Evolutionary conservation across 2,888 invertebrate genomes (phyloP).

Genomic region (Homarus gammarus): DNA sequence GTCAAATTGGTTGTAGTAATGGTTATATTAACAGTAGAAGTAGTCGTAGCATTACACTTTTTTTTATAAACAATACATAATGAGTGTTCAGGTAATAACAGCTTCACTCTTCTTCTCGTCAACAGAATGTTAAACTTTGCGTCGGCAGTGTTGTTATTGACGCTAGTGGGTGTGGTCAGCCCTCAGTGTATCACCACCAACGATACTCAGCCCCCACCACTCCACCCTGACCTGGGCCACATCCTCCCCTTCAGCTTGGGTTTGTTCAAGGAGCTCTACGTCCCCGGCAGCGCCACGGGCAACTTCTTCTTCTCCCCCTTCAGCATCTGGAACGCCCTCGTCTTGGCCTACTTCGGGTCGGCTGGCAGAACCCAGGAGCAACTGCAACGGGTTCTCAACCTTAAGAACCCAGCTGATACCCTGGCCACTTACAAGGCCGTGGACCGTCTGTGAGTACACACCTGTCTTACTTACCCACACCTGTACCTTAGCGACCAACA

Average conservation of each 20-base stretch:
- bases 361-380: conserved; percentile 39
- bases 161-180: not conserved
- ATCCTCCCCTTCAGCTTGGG: conserved; percentile 73
- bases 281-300: conserved; percentile 54
- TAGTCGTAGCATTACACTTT: no score
- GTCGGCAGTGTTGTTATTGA: not conserved
- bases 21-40: no score
- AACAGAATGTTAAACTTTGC: not conserved
- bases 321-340: conserved; percentile 90
- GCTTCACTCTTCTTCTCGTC: no score
- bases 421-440: conserved; percentile 38
- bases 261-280: conserved; percentile 64
- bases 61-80: no score
- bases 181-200: conserved; percentile 32
- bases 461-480: no score
- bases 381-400: conserved; percentile 19
- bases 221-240: conserved; percentile 52
- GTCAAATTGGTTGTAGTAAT: no score
- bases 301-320: conserved; percentile 94
- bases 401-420: conserved; percentile 34
- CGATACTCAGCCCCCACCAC: not conserved
- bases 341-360: conserved; percentile 88
- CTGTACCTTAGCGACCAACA: no score
- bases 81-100: no score
- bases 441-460: conserved; percentile 50